Conservation (phyloP, 1,140 invertebrate genomes). For the Berghia stephanieae region DNA sequence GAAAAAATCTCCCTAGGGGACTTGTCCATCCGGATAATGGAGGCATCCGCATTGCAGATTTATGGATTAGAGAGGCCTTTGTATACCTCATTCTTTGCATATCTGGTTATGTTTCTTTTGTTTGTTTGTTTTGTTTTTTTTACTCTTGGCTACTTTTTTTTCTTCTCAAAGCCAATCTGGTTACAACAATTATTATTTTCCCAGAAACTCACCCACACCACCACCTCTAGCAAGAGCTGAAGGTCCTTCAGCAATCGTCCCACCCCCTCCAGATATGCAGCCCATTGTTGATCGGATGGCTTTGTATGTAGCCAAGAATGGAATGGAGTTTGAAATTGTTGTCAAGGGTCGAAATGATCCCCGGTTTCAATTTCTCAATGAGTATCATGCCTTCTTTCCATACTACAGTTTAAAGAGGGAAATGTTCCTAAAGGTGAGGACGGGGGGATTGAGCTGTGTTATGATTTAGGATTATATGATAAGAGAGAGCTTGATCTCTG, state of each 20-base stretch:
- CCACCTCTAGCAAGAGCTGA: not conserved
- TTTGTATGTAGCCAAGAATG: slow-evolving; percentile 93
- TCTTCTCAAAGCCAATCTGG: not conserved
- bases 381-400: slow-evolving; percentile 54
- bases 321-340: slow-evolving; percentile 88
- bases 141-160: too few species aligned
- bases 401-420: slow-evolving; percentile 62
- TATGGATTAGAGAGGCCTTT: too few species aligned
- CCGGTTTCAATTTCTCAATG: slow-evolving; percentile 70
- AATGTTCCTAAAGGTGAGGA: slow-evolving; percentile 51
- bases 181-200: slow-evolving; percentile 4
- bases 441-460: not conserved
- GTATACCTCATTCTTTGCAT: too few species aligned
- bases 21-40: too few species aligned
- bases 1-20: too few species aligned
- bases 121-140: too few species aligned
- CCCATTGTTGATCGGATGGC: slow-evolving; percentile 96
- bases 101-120: too few species aligned
- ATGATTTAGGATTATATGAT: not conserved
- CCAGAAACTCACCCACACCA: slow-evolving; percentile 16
- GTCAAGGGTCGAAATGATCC: slow-evolving; percentile 87
- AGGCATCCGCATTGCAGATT: too few species aligned
- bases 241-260: slow-evolving; percentile 60
- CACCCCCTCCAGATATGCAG: slow-evolving; percentile 81
- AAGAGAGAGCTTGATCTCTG: not conserved